Conservation (phyloP, 1,140 invertebrate genomes). For the Bombus difficillimus region DNA sequence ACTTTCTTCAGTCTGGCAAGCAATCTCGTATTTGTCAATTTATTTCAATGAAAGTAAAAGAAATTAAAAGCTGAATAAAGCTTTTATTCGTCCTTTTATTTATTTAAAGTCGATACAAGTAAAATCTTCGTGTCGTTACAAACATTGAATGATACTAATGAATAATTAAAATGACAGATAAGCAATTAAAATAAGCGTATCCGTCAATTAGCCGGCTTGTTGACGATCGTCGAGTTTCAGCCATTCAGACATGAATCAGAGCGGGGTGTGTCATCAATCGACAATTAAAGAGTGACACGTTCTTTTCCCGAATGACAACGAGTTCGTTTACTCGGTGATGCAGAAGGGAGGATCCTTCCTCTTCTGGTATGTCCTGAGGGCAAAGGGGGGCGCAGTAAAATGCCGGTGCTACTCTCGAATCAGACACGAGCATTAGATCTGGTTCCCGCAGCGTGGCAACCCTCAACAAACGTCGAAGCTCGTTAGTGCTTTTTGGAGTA, state of each 20-base stretch:
- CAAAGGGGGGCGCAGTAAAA: conserved; percentile 7
- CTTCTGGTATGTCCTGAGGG: conserved; percentile 2
- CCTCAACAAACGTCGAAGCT: conserved; percentile 77
- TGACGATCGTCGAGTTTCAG: not conserved
- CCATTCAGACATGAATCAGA: not conserved
- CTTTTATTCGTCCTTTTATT: too few species aligned
- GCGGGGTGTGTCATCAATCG: not conserved
- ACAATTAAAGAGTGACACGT: conserved; percentile 27
- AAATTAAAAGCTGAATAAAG: too few species aligned
- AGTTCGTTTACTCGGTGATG: conserved; percentile 20
- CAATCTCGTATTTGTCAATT: not conserved
- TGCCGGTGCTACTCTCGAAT: conserved; percentile 22
- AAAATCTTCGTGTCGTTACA: too few species aligned
- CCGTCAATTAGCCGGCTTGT: not conserved
- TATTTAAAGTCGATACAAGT: too few species aligned
- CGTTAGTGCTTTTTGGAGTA: conserved; percentile 75
- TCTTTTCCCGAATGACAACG: not conserved
- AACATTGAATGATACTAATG: not conserved
- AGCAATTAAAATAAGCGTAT: too few species aligned
- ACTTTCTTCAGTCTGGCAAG: not conserved
- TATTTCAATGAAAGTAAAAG: not conserved
- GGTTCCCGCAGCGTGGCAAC: conserved; percentile 45
- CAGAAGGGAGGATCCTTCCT: conserved; percentile 10
- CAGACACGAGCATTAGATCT: conserved; percentile 36
- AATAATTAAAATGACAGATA: not conserved